Evolutionary conservation across 2,113 vertebrate genomes (phyloP).

Genomic region (Ceyx margarethae): DNA sequence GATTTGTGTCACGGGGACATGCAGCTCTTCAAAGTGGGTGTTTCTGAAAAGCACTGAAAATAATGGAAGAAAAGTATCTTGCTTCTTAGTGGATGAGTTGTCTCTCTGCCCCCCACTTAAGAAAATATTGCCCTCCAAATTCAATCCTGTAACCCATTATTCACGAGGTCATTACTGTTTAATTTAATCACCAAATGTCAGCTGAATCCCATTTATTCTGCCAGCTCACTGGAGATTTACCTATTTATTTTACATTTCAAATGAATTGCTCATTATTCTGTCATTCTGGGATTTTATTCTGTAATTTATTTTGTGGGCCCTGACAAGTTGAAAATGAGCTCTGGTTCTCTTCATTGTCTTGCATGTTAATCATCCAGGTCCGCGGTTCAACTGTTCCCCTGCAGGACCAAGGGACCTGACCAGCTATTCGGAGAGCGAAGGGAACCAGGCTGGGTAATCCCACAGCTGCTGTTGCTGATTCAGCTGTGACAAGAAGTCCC

Average conservation of each 20-base stretch:
- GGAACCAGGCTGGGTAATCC: background rate
- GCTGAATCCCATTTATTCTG: conserved; percentile 72
- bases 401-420: background rate
- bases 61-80: background rate
- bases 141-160: conserved; percentile 36
- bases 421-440: background rate
- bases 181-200: conserved; percentile 79
- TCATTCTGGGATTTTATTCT: conserved; percentile 67
- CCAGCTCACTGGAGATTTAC: conserved; percentile 71
- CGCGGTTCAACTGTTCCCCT: background rate
- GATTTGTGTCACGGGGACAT: background rate
- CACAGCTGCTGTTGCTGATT: background rate
- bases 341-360: background rate
- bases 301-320: conserved; percentile 70
- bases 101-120: background rate
- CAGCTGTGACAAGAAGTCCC: background rate
- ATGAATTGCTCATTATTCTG: conserved; percentile 76
- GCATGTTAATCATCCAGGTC: conserved; percentile 44
- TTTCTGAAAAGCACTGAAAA: background rate
- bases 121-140: conserved; percentile 37
- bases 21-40: background rate
- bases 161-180: conserved; percentile 73
- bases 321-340: conserved; percentile 66
- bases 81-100: background rate
- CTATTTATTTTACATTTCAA: conserved; percentile 81